A percentile compares a stretch with the other conserved stretches of the same genome.
Conservation (phyloP, 1,140 invertebrate species). For the Propsilocerus akamusi region DNA sequence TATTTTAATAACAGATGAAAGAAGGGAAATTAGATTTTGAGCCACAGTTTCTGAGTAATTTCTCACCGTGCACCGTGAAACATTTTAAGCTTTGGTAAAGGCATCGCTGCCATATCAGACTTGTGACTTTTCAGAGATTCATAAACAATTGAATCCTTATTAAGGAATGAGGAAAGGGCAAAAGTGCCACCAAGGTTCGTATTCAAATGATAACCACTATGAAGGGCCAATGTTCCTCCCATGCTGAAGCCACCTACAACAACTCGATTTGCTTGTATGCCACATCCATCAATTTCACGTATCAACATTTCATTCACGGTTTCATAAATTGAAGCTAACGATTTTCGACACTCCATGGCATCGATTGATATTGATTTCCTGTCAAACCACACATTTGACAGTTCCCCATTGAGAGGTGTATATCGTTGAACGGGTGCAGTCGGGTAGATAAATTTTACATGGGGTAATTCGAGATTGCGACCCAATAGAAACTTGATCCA, state of each 20-base stretch:
- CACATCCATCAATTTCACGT: slow-evolving; percentile 32
- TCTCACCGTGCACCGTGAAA: slow-evolving; percentile 24
- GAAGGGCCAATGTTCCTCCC: slow-evolving; percentile 48
- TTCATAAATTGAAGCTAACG: slow-evolving; percentile 33
- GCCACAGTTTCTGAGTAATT: not conserved
- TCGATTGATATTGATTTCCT: slow-evolving; percentile 33
- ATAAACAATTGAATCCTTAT: slow-evolving; percentile 42
- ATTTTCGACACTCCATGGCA: slow-evolving; percentile 36
- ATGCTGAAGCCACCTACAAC: slow-evolving; percentile 52
- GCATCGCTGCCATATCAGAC: not conserved
- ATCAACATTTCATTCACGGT: slow-evolving; percentile 37
- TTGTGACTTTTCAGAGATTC: slow-evolving; percentile 22
- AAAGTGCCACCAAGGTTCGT: slow-evolving; percentile 44
- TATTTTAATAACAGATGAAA: not conserved
- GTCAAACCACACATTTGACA: slow-evolving; percentile 55
- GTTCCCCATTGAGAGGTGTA: slow-evolving; percentile 32
- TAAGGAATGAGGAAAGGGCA: slow-evolving; percentile 50
- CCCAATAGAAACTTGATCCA: slow-evolving; percentile 41
- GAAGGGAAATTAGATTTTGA: slow-evolving; percentile 10
- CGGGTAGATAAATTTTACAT: slow-evolving; percentile 50
- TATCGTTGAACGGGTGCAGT: slow-evolving; percentile 46
- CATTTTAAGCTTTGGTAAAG: slow-evolving; percentile 24
- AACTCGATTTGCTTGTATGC: slow-evolving; percentile 42
- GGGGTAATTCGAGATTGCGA: slow-evolving; percentile 37
- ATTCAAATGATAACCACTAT: slow-evolving; percentile 40